A percentile compares a stretch with the other conserved stretches of the same genome.
phyloP scores from a whole-genome alignment of 1,140 invertebrate species.

The Heliconius hewitsoni region DNA sequence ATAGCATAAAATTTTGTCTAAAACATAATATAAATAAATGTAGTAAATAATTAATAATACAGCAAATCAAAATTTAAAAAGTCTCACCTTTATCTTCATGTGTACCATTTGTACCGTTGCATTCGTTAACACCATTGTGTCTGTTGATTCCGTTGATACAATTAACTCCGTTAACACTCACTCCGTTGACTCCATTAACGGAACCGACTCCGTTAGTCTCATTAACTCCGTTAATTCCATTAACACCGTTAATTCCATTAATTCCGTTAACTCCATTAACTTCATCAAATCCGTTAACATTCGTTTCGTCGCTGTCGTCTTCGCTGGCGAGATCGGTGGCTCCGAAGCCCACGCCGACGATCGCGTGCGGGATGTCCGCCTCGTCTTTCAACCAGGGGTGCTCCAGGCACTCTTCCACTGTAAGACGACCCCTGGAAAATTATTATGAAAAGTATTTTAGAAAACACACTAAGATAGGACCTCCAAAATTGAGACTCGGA shows the following conservation, averaged over 20 bases:
- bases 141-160: conserved; percentile 39
- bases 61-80: not conserved
- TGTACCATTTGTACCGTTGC: conserved; percentile 53
- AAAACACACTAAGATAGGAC: too few species aligned
- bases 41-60: not conserved
- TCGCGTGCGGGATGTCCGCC: conserved; percentile 62
- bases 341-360: conserved; percentile 61
- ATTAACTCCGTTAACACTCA: conserved; percentile 34
- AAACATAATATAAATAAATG: not conserved
- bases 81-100: conserved; percentile 62
- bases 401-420: conserved; percentile 84
- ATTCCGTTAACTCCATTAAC: conserved; percentile 44
- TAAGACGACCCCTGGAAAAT: conserved; percentile 82
- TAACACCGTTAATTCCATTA: conserved; percentile 43
- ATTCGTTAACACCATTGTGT: conserved; percentile 39
- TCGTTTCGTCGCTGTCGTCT: conserved; percentile 49
- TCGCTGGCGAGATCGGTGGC: conserved; percentile 57
- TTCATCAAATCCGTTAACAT: conserved; percentile 41
- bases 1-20: too few species aligned
- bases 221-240: conserved; percentile 43
- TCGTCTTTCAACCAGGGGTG: conserved; percentile 83
- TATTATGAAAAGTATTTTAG: too few species aligned
- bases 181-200: conserved; percentile 22
- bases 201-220: conserved; percentile 41
- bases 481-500: too few species aligned